These are phyloP conservation scores for Grallaria varia DNA, from an alignment of 2,113 vertebrate genomes.

Conservation along the genomic window DNA sequence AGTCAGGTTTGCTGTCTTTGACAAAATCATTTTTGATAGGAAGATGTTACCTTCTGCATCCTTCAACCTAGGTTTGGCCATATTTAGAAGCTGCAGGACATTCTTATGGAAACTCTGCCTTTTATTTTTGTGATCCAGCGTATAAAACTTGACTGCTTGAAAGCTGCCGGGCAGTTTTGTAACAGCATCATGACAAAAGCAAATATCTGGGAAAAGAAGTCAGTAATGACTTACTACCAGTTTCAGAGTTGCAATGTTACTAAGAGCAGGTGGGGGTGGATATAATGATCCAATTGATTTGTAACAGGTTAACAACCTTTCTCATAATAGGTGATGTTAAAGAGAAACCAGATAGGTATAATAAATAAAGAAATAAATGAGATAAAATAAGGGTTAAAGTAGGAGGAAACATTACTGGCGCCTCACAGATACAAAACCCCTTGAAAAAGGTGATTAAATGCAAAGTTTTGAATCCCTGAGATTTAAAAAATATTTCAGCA, in stretches of 20 bases:
- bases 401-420: neutral
- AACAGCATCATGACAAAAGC: neutral
- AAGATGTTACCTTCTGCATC: neutral
- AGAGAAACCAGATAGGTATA: neutral
- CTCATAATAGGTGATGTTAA: neutral
- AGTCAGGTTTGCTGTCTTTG: neutral
- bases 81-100: neutral
- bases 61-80: neutral
- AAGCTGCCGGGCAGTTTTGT: neutral
- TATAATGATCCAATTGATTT: neutral
- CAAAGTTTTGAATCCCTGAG: neutral
- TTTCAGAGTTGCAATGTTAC: neutral
- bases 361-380: neutral
- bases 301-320: neutral
- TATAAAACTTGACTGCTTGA: neutral
- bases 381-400: neutral
- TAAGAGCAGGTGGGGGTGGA: neutral
- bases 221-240: neutral
- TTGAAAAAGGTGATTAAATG: neutral
- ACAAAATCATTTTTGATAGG: neutral
- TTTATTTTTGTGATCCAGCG: neutral
- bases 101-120: neutral
- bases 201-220: neutral
- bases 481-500: neutral
- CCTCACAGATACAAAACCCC: neutral